Evolutionary conservation across 2,797 vertebrate species (phyloP), one percentile per base, ranked within the genome.

Genomic region (Ptychobarbus kaznakovi): DNA sequence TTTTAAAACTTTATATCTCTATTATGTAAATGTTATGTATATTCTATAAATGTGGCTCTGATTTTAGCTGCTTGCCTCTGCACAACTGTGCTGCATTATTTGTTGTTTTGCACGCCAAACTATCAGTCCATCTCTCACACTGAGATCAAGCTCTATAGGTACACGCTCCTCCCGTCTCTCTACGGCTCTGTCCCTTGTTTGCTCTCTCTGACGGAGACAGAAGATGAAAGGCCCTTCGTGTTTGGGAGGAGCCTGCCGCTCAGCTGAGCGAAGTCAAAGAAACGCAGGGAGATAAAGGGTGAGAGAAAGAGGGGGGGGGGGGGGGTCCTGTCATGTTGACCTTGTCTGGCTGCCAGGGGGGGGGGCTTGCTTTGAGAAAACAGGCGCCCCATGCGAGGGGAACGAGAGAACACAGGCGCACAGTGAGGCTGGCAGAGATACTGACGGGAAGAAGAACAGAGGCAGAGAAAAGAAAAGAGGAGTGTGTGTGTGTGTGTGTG

Each of bases 261-360:
- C 90, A 89, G 89, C 89, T 86, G 89, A 90, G 90, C 89, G 76
- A 46, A 90, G 91, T 92, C 86, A 91, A 86, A 90, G 89, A 89
- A 88, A 90, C 72, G 87, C 82, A 76, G 46, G 15, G 66, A 80
- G 69, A 81, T 69, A 85, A 75, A 85, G 80, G 83, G 68, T 44
- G 77, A 85, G 49, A 79, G 68, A 76, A 66, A 53, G 84, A 44
- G 80, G 49, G 75, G 66, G 44, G 80, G 89, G 74, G 84, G 83
- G 86, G 89, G 49, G 84, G 91, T 86, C 82, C 88, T 89, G 90
- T 93, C 89, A 89, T 93, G 90, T 94, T 94, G 94, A 93, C 94
- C 92, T 94, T 94, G 95, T 94, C 91, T 90, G 87, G 87, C 88
- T 92, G 93, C 92, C 93, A 94, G 89, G 85, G 86, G 89, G 90